Evolutionary conservation across 2,113 vertebrate species (phyloP), one percentile per base, ranked within the genome.

Genomic region (Scomber colias): DNA sequence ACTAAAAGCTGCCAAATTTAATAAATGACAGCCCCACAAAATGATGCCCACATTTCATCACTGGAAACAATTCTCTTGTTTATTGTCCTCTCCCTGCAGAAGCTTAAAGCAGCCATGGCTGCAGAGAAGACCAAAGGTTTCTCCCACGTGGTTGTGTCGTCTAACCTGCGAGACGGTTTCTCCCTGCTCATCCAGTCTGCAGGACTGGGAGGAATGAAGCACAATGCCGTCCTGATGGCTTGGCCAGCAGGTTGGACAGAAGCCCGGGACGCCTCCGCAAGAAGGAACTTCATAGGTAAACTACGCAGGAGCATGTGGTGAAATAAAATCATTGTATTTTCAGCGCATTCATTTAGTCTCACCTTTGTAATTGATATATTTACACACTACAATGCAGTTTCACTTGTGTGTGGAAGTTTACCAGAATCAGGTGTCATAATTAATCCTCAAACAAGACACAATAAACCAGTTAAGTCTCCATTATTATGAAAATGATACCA

Each of bases 141-240:
- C 90, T 97, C 96, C 90, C 97, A 99, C 60, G 94, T 98, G 63
- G 97, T 99, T 48, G 97, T 97, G 19, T 96, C 97, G 0, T 96
- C 96, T 71, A 97, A 89, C 89, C 93, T 96, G 75, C 93, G 97
- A 65, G 98, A 99, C 6, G 97, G 97, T 77, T 96, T 97, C 87
- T 99, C 97, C 11, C 96, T 97, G 83, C 93, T 99, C 84, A 97
- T 99, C 91, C 97, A 99, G 90, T 96, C 97, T 0, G 97, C 98
- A 0, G 97, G 98, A 14, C 95, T 99, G 15, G 98, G 98, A 7
- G 97, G 97, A 56, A 97, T 99, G 97, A 98, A 97, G 24, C 98
- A 99, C 91, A 99, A 99, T 44, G 90, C 98, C 0, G 97, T 99
- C 21, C 92, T 99, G 67, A 95, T 98, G 95, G 96, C 96, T 56